Evolutionary conservation across 2,888 invertebrate genomes (phyloP).

Genomic region (Caenorhabditis plicata): DNA sequence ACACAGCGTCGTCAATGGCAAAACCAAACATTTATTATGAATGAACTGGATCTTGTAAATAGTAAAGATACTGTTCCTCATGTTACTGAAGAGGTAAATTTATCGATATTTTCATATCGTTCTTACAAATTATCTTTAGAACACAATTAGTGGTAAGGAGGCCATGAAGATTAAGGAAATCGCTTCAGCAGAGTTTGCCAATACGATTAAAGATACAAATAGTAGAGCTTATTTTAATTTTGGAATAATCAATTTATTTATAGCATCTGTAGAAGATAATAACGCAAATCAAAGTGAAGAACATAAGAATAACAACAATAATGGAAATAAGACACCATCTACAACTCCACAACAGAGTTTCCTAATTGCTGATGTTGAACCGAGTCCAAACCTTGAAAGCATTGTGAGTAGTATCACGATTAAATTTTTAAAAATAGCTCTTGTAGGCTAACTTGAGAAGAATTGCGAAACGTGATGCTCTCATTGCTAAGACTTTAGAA

Average conservation of each 20-base stretch:
- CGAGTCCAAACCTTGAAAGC: conserved; percentile 47
- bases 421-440: background rate
- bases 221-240: background rate
- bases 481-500: conserved; percentile 59
- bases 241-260: background rate
- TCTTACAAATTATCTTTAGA: too few species aligned
- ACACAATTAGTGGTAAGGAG: too few species aligned
- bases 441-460: conserved; percentile 47
- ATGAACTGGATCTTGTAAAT: conserved; percentile 52
- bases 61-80: conserved; percentile 49
- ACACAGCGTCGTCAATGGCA: conserved; percentile 58
- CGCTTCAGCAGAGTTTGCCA: too few species aligned
- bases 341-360: conserved; percentile 14
- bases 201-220: too few species aligned
- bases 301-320: too few species aligned
- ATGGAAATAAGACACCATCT: too few species aligned
- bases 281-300: too few species aligned
- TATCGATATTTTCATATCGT: background rate
- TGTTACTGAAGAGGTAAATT: conserved; percentile 34
- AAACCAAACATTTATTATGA: conserved; percentile 56
- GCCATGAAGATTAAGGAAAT: too few species aligned
- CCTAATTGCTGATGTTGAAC: conserved; percentile 25
- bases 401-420: conserved; percentile 27
- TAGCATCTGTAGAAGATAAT: background rate
- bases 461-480: conserved; percentile 58